These are phyloP conservation scores for Pogonocherus hispidulus DNA, from an alignment of 2,888 invertebrate species.

Conservation along the genomic window DNA sequence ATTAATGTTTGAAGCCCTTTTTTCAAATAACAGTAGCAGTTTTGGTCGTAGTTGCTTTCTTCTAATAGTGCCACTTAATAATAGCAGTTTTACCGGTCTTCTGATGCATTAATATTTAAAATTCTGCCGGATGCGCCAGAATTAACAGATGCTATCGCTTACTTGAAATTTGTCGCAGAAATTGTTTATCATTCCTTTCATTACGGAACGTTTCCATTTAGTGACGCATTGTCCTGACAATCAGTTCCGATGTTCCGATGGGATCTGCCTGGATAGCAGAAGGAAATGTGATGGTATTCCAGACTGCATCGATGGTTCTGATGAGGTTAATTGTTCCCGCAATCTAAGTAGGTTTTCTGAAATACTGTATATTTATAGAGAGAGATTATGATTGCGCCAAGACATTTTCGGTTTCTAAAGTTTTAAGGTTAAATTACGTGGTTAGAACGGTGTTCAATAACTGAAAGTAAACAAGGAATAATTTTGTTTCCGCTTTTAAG, in stretches of 20 bases:
- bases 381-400: too few species aligned
- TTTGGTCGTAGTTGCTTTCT: too few species aligned
- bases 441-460: too few species aligned
- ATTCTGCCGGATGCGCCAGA: not conserved
- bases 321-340: constrained; percentile 71
- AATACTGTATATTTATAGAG: too few species aligned
- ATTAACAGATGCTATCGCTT: not conserved
- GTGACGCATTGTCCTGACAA: constrained; percentile 41
- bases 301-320: constrained; percentile 74
- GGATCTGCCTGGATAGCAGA: constrained; percentile 69
- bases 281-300: constrained; percentile 68
- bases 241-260: constrained; percentile 57
- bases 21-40: too few species aligned
- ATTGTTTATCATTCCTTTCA: not conserved
- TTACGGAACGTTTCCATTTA: constrained; percentile 17
- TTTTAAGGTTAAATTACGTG: too few species aligned
- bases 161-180: not conserved
- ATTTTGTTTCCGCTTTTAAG: too few species aligned
- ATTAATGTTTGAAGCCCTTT: too few species aligned
- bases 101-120: not conserved
- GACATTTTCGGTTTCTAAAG: too few species aligned
- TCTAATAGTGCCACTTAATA: too few species aligned
- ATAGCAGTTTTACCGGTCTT: not conserved
- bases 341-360: too few species aligned
- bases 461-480: too few species aligned